Evolutionary conservation across 2,888 invertebrate genomes (phyloP), one percentile per base, ranked within the genome.

Genomic region (Callinectes sapidus): DNA sequence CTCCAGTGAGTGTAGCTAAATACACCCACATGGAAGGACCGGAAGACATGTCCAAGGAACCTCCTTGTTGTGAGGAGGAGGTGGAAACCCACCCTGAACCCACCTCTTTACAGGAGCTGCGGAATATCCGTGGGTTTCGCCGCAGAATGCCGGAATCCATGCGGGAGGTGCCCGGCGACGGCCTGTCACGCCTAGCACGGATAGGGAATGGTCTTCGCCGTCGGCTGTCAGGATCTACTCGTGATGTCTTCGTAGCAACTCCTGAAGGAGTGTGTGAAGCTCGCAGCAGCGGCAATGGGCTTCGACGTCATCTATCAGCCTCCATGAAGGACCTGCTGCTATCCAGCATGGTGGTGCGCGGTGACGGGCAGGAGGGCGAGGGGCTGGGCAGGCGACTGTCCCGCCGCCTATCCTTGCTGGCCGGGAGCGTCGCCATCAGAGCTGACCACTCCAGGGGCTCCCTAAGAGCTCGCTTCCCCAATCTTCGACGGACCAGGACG

Each of bases 121-220:
- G 16, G 81, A 81, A 14, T 35, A 48, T 66, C 16, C 90, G 89
- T 42, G 94, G 90, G 28, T 91, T 94, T 66, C 92, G 93, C 39
- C 89, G 94, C 77, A 39, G 93, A 42, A 66, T 93, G 71, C 93
- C 94, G 0, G 93, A 93, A 28, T 94, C 93, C 0, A 91, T 92
- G n/a, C 89, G 93, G 39, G 94, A 94, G 42, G 71, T 85, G n/a
- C 93, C 90, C 87, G 87, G 61, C 14, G 93, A 94, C 23, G 92
- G 93, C 32, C 71, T 94, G 32, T 91, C 92, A 39, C 91, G 93
- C 23, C 91, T 94, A 35, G 91, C 92, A 14, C 91, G 94, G 23
- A 61, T 94, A n/a, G 92, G 94, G 54, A 94, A 92, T 48, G 94
- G 94, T 35, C 88, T 94, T 3, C 91, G 92, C 18, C 92, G 92